Evolutionary conservation across 2,113 vertebrate species (phyloP), one percentile per base, ranked within the genome.

Genomic region (Egretta garzetta): DNA sequence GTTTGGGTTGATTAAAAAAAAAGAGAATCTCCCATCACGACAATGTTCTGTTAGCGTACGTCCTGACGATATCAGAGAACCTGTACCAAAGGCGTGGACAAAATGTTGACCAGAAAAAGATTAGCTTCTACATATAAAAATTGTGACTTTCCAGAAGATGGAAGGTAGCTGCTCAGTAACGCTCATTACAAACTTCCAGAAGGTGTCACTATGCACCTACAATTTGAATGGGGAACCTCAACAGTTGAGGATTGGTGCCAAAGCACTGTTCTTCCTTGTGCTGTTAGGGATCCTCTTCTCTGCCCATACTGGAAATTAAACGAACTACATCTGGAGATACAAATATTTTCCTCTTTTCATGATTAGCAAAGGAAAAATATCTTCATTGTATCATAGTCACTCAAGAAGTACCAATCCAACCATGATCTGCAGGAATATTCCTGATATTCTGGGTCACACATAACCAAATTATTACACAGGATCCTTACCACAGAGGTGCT

Each of bases 171-270:
- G 60, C 63, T 90, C 47, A 21, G 70, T 13, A 30, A 68, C 1
- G 10, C 52, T 41, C 83, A 5, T 55, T 41, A 9, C 52, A 50
- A 80, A 1, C 32, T 84, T 89, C 97, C 97, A 97, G 97, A 88
- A 97, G 97, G 81, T 98, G 97, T 97, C 97, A 96, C 95, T 96
- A 60, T 93, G 70, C 75, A 49, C 86, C 95, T 71, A 91, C 53
- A 41, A 14, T 93, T 90, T 59, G 84, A 88, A 64, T 33, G 20
- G 12, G 7, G 14, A 76, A 20, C 12, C 12, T 63, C 37, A 43
- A 18, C 13, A 5, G 26, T 4, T 18, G 17, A 66, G 18, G 12
- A 20, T 33, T 56, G 4, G 7, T 17, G 53, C 14, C 21, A 56
- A 62, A 37, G 33, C 37, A 11, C 8, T 22, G 2, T 26, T 63